These are phyloP conservation scores for Caloenas nicobarica DNA, from an alignment of 2,113 vertebrate species.

Conservation along the genomic window DNA sequence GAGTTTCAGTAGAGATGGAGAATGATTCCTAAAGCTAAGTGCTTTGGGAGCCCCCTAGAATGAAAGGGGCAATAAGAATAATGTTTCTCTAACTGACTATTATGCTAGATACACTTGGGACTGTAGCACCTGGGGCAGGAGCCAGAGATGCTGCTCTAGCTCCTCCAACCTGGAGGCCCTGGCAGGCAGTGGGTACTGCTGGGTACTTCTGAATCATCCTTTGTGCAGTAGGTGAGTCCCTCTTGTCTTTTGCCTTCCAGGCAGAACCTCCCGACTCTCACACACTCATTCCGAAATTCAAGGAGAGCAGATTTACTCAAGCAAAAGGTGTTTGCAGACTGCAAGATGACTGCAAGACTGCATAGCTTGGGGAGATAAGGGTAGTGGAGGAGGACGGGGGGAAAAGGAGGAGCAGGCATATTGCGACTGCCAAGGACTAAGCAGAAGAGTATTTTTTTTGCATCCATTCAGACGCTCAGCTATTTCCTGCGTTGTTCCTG, in stretches of 20 bases:
- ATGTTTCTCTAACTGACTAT: neutral
- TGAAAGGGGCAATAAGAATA: neutral
- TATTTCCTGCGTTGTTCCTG: slow-evolving; percentile 77
- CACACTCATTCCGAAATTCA: neutral
- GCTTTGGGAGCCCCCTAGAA: neutral
- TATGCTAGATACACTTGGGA: neutral
- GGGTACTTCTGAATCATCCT: neutral
- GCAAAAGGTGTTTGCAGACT: slow-evolving; percentile 27
- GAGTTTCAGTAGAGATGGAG: neutral
- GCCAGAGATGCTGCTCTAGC: neutral
- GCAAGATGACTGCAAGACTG: neutral
- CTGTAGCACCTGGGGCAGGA: neutral
- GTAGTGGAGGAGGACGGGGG: neutral
- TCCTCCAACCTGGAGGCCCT: neutral
- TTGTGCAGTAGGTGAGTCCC: neutral
- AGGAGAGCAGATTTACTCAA: neutral
- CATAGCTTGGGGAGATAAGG: slow-evolving; percentile 4
- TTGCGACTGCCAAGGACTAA: slow-evolving; percentile 30
- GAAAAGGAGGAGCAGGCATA: neutral
- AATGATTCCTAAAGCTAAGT: neutral
- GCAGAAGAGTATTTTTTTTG: slow-evolving; percentile 60
- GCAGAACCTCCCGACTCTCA: neutral
- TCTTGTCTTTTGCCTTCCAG: neutral
- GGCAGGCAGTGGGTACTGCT: neutral
- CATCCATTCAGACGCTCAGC: slow-evolving; percentile 72